phyloP scores from a whole-genome alignment of 2,113 vertebrate genomes.

The Microcebus griseorufus region DNA sequence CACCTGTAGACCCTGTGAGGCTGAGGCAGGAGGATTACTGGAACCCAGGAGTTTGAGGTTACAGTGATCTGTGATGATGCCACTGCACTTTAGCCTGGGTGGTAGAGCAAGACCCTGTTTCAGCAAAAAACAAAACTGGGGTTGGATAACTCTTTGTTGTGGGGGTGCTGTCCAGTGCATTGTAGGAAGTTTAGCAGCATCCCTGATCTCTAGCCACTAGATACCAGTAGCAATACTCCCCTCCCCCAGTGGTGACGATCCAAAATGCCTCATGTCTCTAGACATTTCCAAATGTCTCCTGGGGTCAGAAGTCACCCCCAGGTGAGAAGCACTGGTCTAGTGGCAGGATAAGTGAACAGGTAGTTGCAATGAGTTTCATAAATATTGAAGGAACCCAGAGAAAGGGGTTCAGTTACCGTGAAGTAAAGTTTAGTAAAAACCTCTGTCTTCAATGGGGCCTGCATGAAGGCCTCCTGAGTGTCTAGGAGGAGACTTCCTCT shows the following conservation, averaged over 20 bases:
- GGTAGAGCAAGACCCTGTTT: too few relatives aligned
- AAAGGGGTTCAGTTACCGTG: background rate
- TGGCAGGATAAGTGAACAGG: background rate
- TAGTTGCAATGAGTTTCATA: background rate
- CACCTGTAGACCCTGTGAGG: too few relatives aligned
- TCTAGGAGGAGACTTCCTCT: background rate
- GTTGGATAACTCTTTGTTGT: background rate
- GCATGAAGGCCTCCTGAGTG: background rate
- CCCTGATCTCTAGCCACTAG: background rate
- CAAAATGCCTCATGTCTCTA: background rate
- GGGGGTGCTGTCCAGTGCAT: too few relatives aligned
- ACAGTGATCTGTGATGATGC: too few relatives aligned
- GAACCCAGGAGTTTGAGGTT: too few relatives aligned
- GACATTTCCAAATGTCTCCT: background rate
- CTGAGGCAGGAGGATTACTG: too few relatives aligned
- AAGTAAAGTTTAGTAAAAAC: background rate
- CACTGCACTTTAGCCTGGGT: too few relatives aligned
- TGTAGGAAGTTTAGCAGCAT: background rate
- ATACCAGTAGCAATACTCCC: background rate
- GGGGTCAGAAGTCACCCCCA: background rate
- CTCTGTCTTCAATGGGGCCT: background rate
- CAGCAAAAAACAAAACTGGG: too few relatives aligned
- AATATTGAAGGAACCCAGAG: background rate
- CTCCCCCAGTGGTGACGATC: background rate
- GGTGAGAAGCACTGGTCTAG: background rate